These are phyloP conservation scores for Exephanes ischioxanthus DNA, from an alignment of 2,888 invertebrate genomes.

Conservation along the genomic window DNA sequence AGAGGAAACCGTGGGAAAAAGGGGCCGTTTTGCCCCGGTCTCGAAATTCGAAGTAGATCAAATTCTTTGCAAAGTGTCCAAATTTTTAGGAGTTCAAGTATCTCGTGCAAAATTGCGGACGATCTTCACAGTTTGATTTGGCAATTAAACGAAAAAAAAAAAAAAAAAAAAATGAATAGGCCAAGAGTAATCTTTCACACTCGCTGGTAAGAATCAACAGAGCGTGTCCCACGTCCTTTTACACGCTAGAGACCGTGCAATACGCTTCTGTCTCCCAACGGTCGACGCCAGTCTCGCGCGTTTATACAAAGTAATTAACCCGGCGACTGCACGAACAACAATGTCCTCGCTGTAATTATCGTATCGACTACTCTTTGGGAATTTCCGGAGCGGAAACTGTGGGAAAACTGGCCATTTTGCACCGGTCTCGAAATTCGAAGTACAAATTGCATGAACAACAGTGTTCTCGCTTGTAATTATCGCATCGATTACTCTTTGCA, in stretches of 20 bases:
- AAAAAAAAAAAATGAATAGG: background rate
- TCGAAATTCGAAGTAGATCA: background rate
- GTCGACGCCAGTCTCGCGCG: background rate
- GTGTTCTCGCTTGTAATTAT: background rate
- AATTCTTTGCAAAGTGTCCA: background rate
- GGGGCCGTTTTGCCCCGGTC: too few relatives aligned
- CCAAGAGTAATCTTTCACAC: background rate
- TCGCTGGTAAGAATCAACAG: background rate
- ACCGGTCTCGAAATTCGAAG: background rate
- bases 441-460: background rate
- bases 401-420: too few relatives aligned
- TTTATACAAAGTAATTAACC: background rate
- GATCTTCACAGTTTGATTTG: too few relatives aligned
- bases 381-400: background rate
- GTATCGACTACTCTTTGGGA: background rate
- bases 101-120: background rate
- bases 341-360: conserved; percentile 2
- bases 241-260: background rate
- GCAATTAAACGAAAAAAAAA: too few relatives aligned
- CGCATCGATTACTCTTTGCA: background rate
- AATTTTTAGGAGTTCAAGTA: background rate
- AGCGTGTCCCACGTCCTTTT: background rate
- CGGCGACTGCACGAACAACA: background rate
- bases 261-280: background rate
- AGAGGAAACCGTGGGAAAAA: background rate